phyloP scores from a whole-genome alignment of 1,140 invertebrate genomes.

The Sesamia nonagrioides region DNA sequence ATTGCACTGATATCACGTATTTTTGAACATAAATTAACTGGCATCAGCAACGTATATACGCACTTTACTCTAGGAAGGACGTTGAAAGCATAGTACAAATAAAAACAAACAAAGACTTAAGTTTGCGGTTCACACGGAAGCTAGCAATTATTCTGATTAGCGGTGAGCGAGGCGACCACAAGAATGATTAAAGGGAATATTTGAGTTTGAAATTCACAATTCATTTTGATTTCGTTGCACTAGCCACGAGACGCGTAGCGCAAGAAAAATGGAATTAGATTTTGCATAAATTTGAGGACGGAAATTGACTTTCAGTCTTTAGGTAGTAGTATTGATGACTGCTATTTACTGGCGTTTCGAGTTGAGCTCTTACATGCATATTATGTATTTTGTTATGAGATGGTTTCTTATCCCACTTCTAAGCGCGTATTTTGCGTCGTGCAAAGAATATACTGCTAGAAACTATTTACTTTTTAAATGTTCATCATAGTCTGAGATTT shows the following conservation, averaged over 20 bases:
- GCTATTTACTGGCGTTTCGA: too few relatives aligned
- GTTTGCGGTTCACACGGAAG: constrained; percentile 21
- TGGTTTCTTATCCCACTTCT: too few relatives aligned
- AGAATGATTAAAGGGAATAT: constrained; percentile 6
- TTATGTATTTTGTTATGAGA: too few relatives aligned
- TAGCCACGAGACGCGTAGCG: constrained; percentile 18
- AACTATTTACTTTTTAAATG: too few relatives aligned
- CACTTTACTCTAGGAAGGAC: background rate
- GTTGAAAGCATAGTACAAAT: background rate
- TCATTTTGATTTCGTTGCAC: constrained; percentile 10
- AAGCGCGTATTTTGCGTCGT: too few relatives aligned
- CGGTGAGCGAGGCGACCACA: background rate
- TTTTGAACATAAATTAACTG: too few relatives aligned
- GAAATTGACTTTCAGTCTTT: background rate
- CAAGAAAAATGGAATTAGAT: background rate
- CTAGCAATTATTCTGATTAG: constrained; percentile 25
- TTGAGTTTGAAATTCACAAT: background rate
- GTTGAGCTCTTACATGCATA: too few relatives aligned
- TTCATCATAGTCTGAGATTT: too few relatives aligned
- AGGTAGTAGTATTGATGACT: background rate
- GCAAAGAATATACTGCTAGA: too few relatives aligned
- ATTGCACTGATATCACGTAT: too few relatives aligned
- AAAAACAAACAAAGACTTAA: background rate
- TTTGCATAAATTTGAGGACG: background rate
- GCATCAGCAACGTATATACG: too few relatives aligned